Evolutionary conservation across 2,888 invertebrate genomes (phyloP), one percentile per base, ranked within the genome.

Genomic region (Carterocephalus palaemon): DNA sequence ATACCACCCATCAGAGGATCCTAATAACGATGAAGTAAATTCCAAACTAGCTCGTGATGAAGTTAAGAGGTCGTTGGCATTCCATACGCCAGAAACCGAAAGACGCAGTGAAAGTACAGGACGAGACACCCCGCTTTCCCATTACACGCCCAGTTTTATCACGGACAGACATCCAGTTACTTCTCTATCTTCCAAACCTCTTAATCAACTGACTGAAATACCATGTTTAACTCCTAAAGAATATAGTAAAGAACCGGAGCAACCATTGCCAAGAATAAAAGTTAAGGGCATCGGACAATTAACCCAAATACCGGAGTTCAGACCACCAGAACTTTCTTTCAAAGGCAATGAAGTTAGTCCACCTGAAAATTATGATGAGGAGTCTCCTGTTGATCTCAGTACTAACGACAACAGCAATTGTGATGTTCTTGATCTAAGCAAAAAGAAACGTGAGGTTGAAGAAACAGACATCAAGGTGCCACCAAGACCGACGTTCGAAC

Each of bases 1-100:
- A 50, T 95, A 95, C 62, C 95, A 95, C 68, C 94, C 95, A 0
- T 93, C 93, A 1, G 95, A 95, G 79, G 95, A 95, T 64, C 93
- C 94, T 0, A 92, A 92, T 34, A 93, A 93, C 60, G 93, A 94
- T 53, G 92, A 93, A 59, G 81, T 90, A 0, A 90, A 87, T 54
- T 76, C 83, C 2, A 90, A 90, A 70, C 65, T 86, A 4, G 76
- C 81, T 26, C 71, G 88, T 28, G 89, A 89, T 47, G 89, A 90
- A 53, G 83, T 87, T 0, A 90, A 89, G 53, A 83, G 90, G 55
- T 80, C 89, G 5, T 76, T 88, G 5, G 74, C 89, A 26, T 89
- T 89, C 62, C 87, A 85, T 28, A 87, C 89, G 0, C 88, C 88
- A 15, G 89, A 89, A 50, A 62, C 70, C 6, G 88, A 88, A 46